Percentiles rank a stretch among this genome's conserved stretches.
phyloP scores from a whole-genome alignment of 23 tunicate species.

The Ciona savignyi region DNA sequence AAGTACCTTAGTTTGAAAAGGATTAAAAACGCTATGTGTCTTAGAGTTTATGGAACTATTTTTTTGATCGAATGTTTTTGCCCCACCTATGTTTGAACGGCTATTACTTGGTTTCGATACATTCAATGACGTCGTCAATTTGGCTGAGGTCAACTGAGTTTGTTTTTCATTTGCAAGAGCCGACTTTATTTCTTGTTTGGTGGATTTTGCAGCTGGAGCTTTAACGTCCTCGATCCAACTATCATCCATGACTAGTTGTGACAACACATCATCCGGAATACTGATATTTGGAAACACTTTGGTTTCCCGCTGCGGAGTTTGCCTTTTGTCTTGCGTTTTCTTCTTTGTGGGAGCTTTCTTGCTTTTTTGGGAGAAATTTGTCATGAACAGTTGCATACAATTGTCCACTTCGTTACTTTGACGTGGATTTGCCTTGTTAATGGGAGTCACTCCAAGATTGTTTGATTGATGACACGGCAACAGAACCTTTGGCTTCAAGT shows the following conservation, averaged over 20 bases:
- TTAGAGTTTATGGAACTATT: no score
- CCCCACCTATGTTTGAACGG: no score
- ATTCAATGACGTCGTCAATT: no score
- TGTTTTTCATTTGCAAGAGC: no score
- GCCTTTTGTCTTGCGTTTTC: neutral
- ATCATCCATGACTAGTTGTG: conserved; percentile 71
- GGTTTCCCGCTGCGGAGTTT: conserved; percentile 6
- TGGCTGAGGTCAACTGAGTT: no score
- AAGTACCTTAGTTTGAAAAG: neutral
- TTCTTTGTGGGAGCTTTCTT: neutral
- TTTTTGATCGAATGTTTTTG: no score
- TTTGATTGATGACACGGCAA: neutral
- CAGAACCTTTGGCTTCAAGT: neutral
- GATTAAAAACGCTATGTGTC: neutral
- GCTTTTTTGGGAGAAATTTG: neutral
- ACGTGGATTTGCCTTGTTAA: neutral
- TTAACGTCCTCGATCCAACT: conserved; percentile 38
- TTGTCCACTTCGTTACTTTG: neutral
- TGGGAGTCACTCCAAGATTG: neutral
- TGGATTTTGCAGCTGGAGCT: neutral
- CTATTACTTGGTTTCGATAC: no score
- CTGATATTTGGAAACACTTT: conserved; percentile 13
- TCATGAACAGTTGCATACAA: neutral
- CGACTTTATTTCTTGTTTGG: no score
- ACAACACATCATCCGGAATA: conserved; percentile 46